phyloP scores from a whole-genome alignment of 2,797 vertebrate species.

The Syngnathus rostellatus region DNA sequence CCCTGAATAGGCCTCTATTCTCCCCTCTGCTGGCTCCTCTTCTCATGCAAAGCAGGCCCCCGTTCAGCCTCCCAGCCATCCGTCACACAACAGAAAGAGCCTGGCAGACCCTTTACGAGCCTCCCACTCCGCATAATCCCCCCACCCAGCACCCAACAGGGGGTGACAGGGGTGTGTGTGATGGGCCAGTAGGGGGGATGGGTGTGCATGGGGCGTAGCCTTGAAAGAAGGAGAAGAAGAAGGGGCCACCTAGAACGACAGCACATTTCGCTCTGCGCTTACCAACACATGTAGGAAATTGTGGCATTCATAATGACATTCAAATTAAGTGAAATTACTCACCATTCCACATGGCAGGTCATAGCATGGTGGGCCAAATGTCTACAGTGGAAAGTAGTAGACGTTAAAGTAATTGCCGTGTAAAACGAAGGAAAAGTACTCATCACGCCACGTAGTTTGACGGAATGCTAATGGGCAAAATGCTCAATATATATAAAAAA shows the following conservation, averaged over 20 bases:
- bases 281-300: too few species aligned
- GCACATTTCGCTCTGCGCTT: background rate
- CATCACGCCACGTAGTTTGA: too few species aligned
- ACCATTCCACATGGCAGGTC: too few species aligned
- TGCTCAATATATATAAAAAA: too few species aligned
- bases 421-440: too few species aligned
- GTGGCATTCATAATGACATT: too few species aligned
- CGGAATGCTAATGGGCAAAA: too few species aligned
- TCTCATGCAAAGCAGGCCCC: conserved; percentile 73
- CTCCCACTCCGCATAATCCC: conserved; percentile 73
- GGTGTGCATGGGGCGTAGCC: background rate
- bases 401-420: too few species aligned
- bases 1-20: conserved; percentile 73
- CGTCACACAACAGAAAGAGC: conserved; percentile 78
- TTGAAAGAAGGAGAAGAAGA: background rate
- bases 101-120: conserved; percentile 77
- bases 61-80: conserved; percentile 75
- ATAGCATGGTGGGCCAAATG: too few species aligned
- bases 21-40: conserved; percentile 63
- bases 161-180: conserved; percentile 30
- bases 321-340: too few species aligned
- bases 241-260: background rate
- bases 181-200: conserved; percentile 32
- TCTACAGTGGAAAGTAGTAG: too few species aligned
- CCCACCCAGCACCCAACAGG: conserved; percentile 60